These are phyloP conservation scores for Drosophila lini DNA, from an alignment of 1,140 invertebrate genomes.

Conservation along the genomic window DNA sequence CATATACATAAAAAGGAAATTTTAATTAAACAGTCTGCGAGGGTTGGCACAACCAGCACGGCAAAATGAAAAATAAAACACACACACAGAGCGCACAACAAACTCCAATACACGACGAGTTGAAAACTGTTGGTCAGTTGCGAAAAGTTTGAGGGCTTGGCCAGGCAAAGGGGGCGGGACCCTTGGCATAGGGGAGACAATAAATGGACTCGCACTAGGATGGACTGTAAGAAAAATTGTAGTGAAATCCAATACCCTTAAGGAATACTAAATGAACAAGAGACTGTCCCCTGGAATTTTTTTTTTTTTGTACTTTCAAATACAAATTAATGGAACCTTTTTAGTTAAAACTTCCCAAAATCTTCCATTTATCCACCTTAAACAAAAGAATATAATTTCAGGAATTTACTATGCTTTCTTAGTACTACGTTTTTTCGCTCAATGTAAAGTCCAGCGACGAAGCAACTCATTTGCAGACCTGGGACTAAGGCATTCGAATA, in stretches of 20 bases:
- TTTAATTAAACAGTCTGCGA: slow-evolving; percentile 59
- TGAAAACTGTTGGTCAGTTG: slow-evolving; percentile 40
- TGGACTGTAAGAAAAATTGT: neutral
- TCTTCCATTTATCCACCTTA: too few species aligned
- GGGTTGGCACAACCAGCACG: slow-evolving; percentile 21
- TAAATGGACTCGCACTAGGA: slow-evolving; percentile 44
- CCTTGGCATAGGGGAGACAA: slow-evolving; percentile 39
- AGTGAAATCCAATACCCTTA: too few species aligned
- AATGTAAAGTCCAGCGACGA: slow-evolving; percentile 25
- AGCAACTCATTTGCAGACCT: slow-evolving; percentile 51
- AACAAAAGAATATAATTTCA: too few species aligned
- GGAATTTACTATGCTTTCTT: neutral
- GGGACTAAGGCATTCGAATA: slow-evolving; percentile 39
- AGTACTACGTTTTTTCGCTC: neutral
- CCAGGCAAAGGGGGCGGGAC: slow-evolving; percentile 38
- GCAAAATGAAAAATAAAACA: slow-evolving; percentile 3
- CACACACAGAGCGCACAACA: slow-evolving; percentile 11
- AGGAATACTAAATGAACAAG: neutral
- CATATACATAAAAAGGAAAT: slow-evolving; percentile 53
- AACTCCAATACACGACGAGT: slow-evolving; percentile 26
- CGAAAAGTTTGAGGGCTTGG: slow-evolving; percentile 37
- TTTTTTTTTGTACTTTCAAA: too few species aligned
- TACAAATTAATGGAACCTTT: too few species aligned
- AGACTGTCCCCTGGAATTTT: too few species aligned
- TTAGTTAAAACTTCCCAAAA: too few species aligned